Evolutionary conservation across 2,797 vertebrate species (phyloP).

Genomic region (Astyanax mexicanus): DNA sequence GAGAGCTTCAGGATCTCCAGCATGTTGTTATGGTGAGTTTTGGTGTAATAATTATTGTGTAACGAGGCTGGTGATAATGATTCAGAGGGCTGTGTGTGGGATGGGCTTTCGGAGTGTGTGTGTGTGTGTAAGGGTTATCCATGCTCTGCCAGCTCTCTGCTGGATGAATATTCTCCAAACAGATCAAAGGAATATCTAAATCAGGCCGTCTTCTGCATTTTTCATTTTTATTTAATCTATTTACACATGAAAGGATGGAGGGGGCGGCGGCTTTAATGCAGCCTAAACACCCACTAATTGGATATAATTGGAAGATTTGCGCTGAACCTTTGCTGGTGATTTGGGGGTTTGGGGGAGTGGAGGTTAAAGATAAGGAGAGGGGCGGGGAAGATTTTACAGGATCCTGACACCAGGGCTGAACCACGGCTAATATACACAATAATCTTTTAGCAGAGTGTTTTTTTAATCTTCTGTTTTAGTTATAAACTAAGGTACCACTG

Average conservation of each 20-base stretch:
- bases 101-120: background rate
- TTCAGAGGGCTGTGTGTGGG: background rate
- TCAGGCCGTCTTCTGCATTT: conserved; percentile 29
- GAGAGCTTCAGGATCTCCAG: background rate
- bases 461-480: too few relatives aligned
- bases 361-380: conserved; percentile 56
- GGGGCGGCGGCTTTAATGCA: conserved; percentile 33
- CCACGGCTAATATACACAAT: too few relatives aligned
- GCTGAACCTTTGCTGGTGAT: conserved; percentile 66
- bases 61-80: conserved; percentile 10
- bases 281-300: conserved; percentile 51
- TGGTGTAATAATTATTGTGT: background rate
- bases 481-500: too few relatives aligned
- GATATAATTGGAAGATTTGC: conserved; percentile 64
- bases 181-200: conserved; percentile 54
- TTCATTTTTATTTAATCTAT: conserved; percentile 36
- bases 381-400: conserved; percentile 67
- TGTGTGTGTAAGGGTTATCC: conserved; percentile 1
- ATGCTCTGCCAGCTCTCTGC: conserved; percentile 2
- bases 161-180: conserved; percentile 28
- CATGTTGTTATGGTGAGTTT: background rate
- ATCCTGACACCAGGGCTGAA: too few relatives aligned
- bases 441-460: too few relatives aligned
- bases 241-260: conserved; percentile 44
- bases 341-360: background rate